Conservation (phyloP, 2,113 vertebrate genomes). For the Dolichallabes microphthalmus region DNA sequence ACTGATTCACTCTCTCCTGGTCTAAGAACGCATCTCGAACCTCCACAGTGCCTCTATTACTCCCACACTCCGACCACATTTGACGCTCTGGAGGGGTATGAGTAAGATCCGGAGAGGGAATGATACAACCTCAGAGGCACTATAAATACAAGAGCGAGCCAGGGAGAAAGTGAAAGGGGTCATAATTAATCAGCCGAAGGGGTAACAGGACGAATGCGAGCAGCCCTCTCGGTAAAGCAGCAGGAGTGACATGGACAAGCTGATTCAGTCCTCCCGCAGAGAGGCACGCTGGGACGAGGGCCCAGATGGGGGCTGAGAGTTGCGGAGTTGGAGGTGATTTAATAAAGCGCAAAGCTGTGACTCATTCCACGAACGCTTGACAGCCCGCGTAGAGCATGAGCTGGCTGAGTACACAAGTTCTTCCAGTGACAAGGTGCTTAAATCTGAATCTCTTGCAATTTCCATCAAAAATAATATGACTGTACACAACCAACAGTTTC, state of each 20-base stretch:
- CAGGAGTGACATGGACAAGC: conserved; percentile 36
- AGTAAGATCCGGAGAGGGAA: conserved; percentile 35
- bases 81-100: conserved; percentile 27
- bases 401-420: neutral
- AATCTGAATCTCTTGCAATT: neutral
- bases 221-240: conserved; percentile 26
- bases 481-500: neutral
- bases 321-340: conserved; percentile 38
- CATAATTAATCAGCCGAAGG: conserved; percentile 35
- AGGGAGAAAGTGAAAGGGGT: conserved; percentile 17
- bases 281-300: conserved; percentile 33
- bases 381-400: neutral
- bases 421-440: neutral
- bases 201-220: conserved; percentile 22
- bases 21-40: conserved; percentile 22
- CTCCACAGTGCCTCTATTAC: conserved; percentile 31
- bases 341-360: conserved; percentile 32
- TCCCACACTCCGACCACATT: conserved; percentile 37
- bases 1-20: conserved; percentile 37
- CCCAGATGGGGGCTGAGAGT: conserved; percentile 29
- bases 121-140: conserved; percentile 26
- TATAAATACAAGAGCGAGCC: conserved; percentile 24
- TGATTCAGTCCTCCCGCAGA: conserved; percentile 19
- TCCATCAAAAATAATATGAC: neutral
- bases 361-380: conserved; percentile 6